Conservation (phyloP, 2,113 vertebrate species). For the Trinectes maculatus region DNA sequence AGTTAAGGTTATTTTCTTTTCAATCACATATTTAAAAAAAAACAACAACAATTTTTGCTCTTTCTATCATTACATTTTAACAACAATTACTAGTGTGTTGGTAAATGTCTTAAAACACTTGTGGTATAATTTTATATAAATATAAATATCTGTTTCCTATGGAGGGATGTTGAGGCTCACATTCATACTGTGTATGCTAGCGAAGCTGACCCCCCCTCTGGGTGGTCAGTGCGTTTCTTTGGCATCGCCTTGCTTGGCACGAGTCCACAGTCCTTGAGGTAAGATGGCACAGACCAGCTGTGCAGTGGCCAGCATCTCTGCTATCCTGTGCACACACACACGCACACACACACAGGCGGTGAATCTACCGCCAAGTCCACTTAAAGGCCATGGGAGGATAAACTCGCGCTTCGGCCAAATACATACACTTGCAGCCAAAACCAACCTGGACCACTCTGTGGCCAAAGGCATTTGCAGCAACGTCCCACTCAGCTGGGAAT, state of each 20-base stretch:
- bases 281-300: conserved; percentile 49
- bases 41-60: too few species aligned
- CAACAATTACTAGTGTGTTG: too few species aligned
- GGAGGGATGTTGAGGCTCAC: not conserved
- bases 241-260: conserved; percentile 49
- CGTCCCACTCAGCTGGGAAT: conserved; percentile 61
- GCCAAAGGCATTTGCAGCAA: conserved; percentile 59
- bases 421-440: conserved; percentile 54
- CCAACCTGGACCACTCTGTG: conserved; percentile 48
- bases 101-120: not conserved
- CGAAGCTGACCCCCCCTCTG: conserved; percentile 1
- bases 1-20: too few species aligned
- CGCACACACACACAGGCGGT: conserved; percentile 23
- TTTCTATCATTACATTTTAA: too few species aligned
- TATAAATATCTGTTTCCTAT: not conserved
- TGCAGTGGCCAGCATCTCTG: conserved; percentile 17
- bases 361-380: conserved; percentile 57
- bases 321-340: conserved; percentile 24
- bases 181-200: not conserved
- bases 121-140: not conserved
- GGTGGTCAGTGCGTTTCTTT: conserved; percentile 38
- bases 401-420: conserved; percentile 54
- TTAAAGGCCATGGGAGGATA: conserved; percentile 61
- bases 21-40: too few species aligned
- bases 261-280: conserved; percentile 69